Conservation (phyloP, 2,113 vertebrate species). For the Caretta caretta region DNA sequence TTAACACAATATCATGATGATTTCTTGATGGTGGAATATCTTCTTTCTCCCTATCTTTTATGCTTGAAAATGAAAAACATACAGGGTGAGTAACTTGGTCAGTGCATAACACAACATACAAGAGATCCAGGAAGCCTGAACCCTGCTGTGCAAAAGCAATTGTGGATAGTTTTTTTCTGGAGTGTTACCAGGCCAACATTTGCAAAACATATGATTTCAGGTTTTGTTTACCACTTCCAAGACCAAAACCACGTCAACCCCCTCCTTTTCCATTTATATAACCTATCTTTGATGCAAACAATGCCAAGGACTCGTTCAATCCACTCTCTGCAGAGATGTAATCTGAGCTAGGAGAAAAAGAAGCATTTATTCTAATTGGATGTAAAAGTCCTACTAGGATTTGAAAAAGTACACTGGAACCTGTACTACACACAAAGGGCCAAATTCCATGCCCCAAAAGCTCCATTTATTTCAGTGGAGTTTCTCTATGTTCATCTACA, state of each 20-base stretch:
- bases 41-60: conserved; percentile 10
- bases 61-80: background rate
- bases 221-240: background rate
- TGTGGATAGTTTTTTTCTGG: background rate
- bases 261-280: background rate
- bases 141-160: background rate
- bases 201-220: background rate
- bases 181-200: background rate
- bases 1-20: background rate
- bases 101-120: background rate
- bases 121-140: background rate
- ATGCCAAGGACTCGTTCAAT: background rate
- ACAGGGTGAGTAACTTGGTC: background rate
- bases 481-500: background rate
- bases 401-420: background rate
- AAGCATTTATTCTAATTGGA: background rate
- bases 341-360: rapidly evolving
- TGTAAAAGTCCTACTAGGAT: background rate
- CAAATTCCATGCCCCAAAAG: background rate
- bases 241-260: rapidly evolving
- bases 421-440: background rate
- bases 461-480: background rate
- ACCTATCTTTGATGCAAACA: background rate
- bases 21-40: conserved; percentile 47
- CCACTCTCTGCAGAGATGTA: background rate